Evolutionary conservation across 2,888 invertebrate genomes (phyloP), one percentile per base, ranked within the genome.

Genomic region (Nebria salina): DNA sequence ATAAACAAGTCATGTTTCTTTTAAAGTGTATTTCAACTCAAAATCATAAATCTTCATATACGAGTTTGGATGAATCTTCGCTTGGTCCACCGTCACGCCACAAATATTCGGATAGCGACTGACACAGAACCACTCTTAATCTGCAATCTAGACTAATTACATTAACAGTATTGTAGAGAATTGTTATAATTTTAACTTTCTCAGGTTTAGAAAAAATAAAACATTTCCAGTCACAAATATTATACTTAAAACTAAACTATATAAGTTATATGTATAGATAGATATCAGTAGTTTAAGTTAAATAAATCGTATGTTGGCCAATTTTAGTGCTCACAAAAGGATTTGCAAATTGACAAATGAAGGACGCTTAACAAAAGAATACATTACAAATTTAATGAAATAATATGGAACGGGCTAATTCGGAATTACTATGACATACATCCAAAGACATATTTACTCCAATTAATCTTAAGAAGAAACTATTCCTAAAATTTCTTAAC

Each of bases 31-130:
- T 75, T 26, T 64, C 34, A 26, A 82, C 77, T 54, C 42, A 43
- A 20, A 82, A 75, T 72, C 73, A 72, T 41, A 80, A 80, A 72
- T 8, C 65, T 65, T 82, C 80, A n/a, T 80, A 80, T 41, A 42
- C 80, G 26, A 80, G 75, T 42, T 72, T 80, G 64, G 75, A 80
- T 64, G 80, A 80, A 72, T 75, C 80, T 34, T 72, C 64, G 13
- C 64, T 80, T 15, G 65, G 75, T 15, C 75, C 68, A 26, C 75
- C 80, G 13, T n/a, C 72, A 11, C 75, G 75, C 6, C 79, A 79
- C 13, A 75, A 80, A 25, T 80, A 70, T 70, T 75, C 80, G 9
- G 80, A 80, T 26, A 80, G 80, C 64, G 80, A 80, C 80, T 80
- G 80, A 80, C 80, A 42, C 43, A 68, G n/a, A 15, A 25, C 70